phyloP scores from a whole-genome alignment of 2,888 invertebrate species.

The Physocephala rufipes region DNA sequence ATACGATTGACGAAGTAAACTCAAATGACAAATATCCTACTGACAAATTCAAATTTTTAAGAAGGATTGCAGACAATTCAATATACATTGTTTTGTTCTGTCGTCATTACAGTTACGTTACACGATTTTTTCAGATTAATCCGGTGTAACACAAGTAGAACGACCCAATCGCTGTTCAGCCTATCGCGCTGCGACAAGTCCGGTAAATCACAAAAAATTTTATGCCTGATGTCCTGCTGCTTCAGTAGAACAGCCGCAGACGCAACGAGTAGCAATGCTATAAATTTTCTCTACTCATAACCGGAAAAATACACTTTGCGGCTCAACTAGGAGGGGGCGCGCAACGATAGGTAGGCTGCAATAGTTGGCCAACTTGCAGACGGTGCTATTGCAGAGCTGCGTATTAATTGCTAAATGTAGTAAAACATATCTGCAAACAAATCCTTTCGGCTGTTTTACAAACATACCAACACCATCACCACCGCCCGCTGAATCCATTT shows the following conservation, averaged over 20 bases:
- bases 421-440: neutral
- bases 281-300: conserved; percentile 44
- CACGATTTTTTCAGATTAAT: conserved; percentile 40
- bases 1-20: no score
- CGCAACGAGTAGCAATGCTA: conserved; percentile 13
- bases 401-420: conserved; percentile 11
- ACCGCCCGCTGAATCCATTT: neutral
- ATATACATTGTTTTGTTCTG: conserved; percentile 39
- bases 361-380: neutral
- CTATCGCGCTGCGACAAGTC: neutral
- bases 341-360: neutral
- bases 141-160: neutral
- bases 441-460: neutral
- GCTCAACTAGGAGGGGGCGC: neutral
- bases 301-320: conserved; percentile 41
- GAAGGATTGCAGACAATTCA: conserved; percentile 40
- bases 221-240: conserved; percentile 18
- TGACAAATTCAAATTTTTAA: conserved; percentile 35
- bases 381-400: conserved; percentile 8
- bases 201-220: neutral
- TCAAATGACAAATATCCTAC: neutral
- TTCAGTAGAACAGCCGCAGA: neutral
- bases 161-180: neutral
- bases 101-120: conserved; percentile 51
- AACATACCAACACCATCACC: neutral